A percentile compares a stretch with the other conserved stretches of the same genome.
phyloP scores from a whole-genome alignment of 2,113 vertebrate species.

The Arenaria interpres region DNA sequence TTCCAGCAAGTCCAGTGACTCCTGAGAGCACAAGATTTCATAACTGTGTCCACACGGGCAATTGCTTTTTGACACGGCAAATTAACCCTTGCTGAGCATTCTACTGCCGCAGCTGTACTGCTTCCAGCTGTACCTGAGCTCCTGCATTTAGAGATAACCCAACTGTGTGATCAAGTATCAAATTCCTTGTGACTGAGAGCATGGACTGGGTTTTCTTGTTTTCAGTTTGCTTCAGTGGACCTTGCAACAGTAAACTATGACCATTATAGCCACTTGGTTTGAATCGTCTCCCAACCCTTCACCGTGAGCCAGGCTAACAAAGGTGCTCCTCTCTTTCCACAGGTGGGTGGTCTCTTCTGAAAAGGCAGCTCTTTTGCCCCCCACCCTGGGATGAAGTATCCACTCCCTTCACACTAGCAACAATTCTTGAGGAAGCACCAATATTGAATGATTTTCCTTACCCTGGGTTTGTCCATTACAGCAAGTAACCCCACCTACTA shows the following conservation, averaged over 20 bases:
- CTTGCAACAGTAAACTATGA: neutral
- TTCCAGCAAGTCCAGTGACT: neutral
- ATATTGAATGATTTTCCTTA: neutral
- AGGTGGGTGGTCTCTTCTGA: neutral
- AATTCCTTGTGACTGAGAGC: neutral
- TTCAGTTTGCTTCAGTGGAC: neutral
- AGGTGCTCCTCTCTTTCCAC: neutral
- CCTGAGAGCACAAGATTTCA: neutral
- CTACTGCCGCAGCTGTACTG: neutral
- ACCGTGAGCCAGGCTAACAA: neutral
- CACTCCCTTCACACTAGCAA: neutral
- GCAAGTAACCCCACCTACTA: neutral
- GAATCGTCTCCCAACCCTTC: neutral
- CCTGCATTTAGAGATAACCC: neutral
- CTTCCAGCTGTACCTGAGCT: neutral
- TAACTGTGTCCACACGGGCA: neutral
- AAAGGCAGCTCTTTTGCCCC: neutral
- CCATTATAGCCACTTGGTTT: neutral
- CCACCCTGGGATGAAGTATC: neutral
- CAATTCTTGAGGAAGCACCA: neutral
- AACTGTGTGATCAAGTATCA: accelerated
- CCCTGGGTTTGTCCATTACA: neutral
- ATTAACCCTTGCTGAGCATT: neutral
- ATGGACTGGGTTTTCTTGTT: neutral
- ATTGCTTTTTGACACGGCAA: neutral